These are phyloP conservation scores for Busseola fusca DNA, from an alignment of 2,888 invertebrate species.

Conservation along the genomic window DNA sequence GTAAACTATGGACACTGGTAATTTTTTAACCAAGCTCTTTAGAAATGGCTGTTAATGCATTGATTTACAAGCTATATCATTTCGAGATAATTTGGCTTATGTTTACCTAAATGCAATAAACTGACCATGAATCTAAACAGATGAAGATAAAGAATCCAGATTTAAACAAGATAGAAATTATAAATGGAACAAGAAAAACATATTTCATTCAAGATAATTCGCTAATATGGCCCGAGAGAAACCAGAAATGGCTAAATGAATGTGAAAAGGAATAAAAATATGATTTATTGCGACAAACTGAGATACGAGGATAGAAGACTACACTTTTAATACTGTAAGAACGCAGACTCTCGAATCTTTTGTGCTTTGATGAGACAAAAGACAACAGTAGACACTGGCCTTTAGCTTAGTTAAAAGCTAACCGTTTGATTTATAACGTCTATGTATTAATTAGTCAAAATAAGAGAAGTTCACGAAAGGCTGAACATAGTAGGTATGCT, in stretches of 20 bases:
- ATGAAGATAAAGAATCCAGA: slow-evolving; percentile 21
- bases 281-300: neutral
- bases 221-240: neutral
- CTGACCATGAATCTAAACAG: slow-evolving; percentile 6
- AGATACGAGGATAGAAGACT: slow-evolving; percentile 11
- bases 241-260: neutral
- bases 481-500: slow-evolving; percentile 75
- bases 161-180: slow-evolving; percentile 4
- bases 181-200: slow-evolving; percentile 2
- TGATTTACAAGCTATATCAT: slow-evolving; percentile 13
- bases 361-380: slow-evolving; percentile 32
- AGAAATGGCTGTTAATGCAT: slow-evolving; percentile 2
- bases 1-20: neutral
- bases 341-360: slow-evolving; percentile 16
- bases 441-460: slow-evolving; percentile 43
- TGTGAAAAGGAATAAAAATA: neutral
- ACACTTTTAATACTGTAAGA: slow-evolving; percentile 21
- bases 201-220: neutral
- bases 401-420: slow-evolving; percentile 44
- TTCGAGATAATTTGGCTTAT: slow-evolving; percentile 14
- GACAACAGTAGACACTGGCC: slow-evolving; percentile 20
- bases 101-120: slow-evolving; percentile 3
- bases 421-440: slow-evolving; percentile 29
- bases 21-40: neutral
- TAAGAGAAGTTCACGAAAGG: slow-evolving; percentile 42